Evolutionary conservation across 2,888 invertebrate species (phyloP), one percentile per base, ranked within the genome.

Genomic region (Glaucopsyche alexis): DNA sequence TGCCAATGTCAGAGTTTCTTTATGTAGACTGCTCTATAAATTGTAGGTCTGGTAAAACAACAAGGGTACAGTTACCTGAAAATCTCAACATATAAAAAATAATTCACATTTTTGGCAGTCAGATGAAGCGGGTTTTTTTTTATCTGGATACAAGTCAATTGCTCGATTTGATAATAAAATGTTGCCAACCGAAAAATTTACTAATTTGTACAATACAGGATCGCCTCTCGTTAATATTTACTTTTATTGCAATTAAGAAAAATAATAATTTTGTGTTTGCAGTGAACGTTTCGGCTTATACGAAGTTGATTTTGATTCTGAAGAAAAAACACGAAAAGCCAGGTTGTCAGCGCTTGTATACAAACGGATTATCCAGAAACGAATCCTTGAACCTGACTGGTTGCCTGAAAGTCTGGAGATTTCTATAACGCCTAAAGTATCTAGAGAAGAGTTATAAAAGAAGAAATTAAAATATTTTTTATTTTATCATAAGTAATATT

Each of bases 201-300:
- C 7, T 42, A n/a, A n/a, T n/a, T n/a, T n/a, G n/a, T n/a, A n/a
- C n/a, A n/a, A n/a, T n/a, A n/a, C n/a, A n/a, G n/a, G n/a, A n/a
- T n/a, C n/a, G n/a, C n/a, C 6, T 40, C 40, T 40, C 40, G 6
- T 40, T 3, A 3, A 40, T 40, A 42, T 6, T 42, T 42, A 8
- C 7, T 42, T 42, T 42, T 42, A 42, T 29, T 29, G 4, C 29
- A 42, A 42, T 0, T 29, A 29, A 42, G 42, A 7, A 42, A 42
- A 47, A 11, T n/a, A 47, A 13, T 47, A 47, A 42, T 42, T 42
- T 19, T 52, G 16, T 52, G 13, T 38, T 60, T 60, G 38, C 84
- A 95, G 95, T 14, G 92, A 94, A 77, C 93, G 93, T 79, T 96
- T 96, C 83, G 96, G 96, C 6, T 78, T 96, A 0, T 95, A 95